Evolutionary conservation across 92 coral and sea anemone species (phyloP).

Genomic region (Epizoanthus ramosus): DNA sequence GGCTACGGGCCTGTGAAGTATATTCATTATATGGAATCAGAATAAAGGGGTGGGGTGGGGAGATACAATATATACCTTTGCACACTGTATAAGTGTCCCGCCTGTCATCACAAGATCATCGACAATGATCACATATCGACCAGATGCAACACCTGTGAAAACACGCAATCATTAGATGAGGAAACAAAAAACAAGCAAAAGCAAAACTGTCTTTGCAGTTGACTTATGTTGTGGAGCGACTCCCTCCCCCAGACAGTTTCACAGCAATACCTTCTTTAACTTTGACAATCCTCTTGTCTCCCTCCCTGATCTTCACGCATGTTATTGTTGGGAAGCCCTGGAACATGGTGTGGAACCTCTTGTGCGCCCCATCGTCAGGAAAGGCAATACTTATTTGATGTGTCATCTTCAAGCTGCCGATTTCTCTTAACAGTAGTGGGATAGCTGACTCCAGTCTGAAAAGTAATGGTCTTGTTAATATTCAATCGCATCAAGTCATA

Average conservation of each 20-base stretch:
- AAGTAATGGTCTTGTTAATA: neutral
- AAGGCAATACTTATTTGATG: slow-evolving; percentile 84
- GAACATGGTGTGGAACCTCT: slow-evolving; percentile 90
- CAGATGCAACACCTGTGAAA: slow-evolving; percentile 72
- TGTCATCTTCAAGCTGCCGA: slow-evolving; percentile 40
- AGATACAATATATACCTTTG: slow-evolving; percentile 59
- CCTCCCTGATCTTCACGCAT: slow-evolving; percentile 87
- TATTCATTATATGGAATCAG: no score
- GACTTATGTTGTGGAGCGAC: no score
- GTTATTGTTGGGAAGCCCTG: slow-evolving; percentile 79
- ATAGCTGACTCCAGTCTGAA: slow-evolving; percentile 91
- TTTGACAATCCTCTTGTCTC: slow-evolving; percentile 80
- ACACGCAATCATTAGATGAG: no score
- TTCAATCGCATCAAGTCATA: neutral
- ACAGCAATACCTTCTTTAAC: slow-evolving; percentile 85
- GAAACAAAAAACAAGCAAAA: no score
- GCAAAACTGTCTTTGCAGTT: no score
- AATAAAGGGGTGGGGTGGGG: neutral
- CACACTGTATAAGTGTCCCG: slow-evolving; percentile 91
- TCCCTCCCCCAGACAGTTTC: neutral
- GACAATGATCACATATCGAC: slow-evolving; percentile 86
- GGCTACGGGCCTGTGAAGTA: no score
- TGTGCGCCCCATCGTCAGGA: slow-evolving; percentile 96
- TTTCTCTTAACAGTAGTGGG: slow-evolving; percentile 82
- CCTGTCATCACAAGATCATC: slow-evolving; percentile 98